Conservation (phyloP, 2,113 vertebrate genomes). For the Heterotis niloticus region DNA sequence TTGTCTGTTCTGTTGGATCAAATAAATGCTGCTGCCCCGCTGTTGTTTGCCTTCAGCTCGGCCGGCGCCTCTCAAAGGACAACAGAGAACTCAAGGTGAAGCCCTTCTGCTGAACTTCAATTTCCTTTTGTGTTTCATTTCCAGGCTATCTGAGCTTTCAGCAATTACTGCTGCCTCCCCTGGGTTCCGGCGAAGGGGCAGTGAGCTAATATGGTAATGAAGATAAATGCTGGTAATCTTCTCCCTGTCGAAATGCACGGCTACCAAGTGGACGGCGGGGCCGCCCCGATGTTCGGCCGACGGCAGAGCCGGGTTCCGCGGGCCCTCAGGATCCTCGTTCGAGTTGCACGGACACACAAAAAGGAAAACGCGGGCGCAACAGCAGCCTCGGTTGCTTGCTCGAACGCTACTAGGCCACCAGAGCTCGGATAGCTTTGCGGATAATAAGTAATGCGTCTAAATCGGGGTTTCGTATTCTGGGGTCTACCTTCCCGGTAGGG, state of each 20-base stretch:
- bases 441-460: not conserved
- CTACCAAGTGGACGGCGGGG: constrained; percentile 36
- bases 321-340: constrained; percentile 36
- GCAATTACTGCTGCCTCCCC: constrained; percentile 60
- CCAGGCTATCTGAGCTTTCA: constrained; percentile 48
- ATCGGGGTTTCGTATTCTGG: too few species aligned
- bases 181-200: constrained; percentile 46
- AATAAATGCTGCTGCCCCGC: not conserved
- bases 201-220: constrained; percentile 67
- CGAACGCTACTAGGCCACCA: not conserved
- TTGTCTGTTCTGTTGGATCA: not conserved
- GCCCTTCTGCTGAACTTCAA: constrained; percentile 40
- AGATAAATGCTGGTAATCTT: constrained; percentile 66
- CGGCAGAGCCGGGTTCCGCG: constrained; percentile 26
- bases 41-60: constrained; percentile 19
- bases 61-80: constrained; percentile 18
- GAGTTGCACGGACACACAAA: constrained; percentile 33
- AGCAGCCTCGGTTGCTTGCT: not conserved
- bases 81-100: constrained; percentile 49
- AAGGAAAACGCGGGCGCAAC: not conserved
- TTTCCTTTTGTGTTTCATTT: constrained; percentile 53
- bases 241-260: constrained; percentile 49
- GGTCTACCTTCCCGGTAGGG: too few species aligned
- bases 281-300: constrained; percentile 32
- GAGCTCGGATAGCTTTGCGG: not conserved